Evolutionary conservation across 2,113 vertebrate species (phyloP), one percentile per base, ranked within the genome.

Genomic region (Leptodactylus fuscus): DNA sequence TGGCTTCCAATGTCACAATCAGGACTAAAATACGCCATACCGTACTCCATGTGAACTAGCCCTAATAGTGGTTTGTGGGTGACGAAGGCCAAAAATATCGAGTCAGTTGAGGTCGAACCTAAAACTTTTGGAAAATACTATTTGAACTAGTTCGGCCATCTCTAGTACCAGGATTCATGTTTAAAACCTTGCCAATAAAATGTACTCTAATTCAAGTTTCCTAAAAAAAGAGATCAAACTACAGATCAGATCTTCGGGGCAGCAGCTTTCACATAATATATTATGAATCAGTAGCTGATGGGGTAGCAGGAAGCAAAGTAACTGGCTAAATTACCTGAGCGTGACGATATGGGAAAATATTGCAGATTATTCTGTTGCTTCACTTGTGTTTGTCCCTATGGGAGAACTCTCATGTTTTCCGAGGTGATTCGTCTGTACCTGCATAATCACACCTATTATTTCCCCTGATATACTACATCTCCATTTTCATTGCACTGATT

Each of bases 381-480:
- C 27, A 51, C 24, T 51, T 51, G 27, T 76, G 46, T 76, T 51
- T 22, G 27, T 34, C 48, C 74, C 74, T 34, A 4, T 32, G 48
- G 74, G 46, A 51, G 74, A 76, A 34, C 46, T 51, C 46, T 76
- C 38, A 51, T 51, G 74, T 51, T 76, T 38, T 51, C 74, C 46
- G 10, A 76, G 44, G 48, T 34, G 46, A 51, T 16, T 76, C 27
- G 20, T 15, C 46, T 34, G 46, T 51, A 5, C 74, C 27, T 51
- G 44, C 27, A 18, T 75, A 29, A 49, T 75, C 44, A 49, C 49
- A 46, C 27, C 29, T 76, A 49, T 76, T 48, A 51, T 51, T 76
- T 76, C 74, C 48, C 74, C 46, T 22, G 74, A 51, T 29, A 49
- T 29, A 16, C 29, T 18, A 34, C 15, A 34, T 65, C 24, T 62